Percentiles rank a stretch among this genome's conserved stretches.
Conservation (phyloP, 23 tunicate genomes). For the Styela plicata region DNA sequence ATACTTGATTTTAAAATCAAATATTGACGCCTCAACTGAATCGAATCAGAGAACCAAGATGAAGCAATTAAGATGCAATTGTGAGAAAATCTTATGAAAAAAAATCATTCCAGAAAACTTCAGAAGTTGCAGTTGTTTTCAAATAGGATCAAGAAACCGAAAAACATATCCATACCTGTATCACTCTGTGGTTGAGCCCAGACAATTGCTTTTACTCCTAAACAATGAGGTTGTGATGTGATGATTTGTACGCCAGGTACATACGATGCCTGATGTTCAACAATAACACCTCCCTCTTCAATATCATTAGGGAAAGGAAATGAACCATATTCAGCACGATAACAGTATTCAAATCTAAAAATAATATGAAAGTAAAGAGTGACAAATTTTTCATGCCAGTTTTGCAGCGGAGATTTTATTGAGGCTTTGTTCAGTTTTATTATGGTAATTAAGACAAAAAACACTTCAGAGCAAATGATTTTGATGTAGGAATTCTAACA, state of each 20-base stretch:
- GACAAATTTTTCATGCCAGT: no score
- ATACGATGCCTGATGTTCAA: constrained; percentile 74
- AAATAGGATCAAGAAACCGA: background rate
- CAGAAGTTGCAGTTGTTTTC: background rate
- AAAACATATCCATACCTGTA: constrained; percentile 27
- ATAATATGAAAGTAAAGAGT: background rate
- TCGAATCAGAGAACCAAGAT: background rate
- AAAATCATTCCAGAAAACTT: background rate
- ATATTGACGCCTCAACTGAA: no score
- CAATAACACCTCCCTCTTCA: constrained; percentile 56
- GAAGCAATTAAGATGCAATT: background rate
- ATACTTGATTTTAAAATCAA: no score
- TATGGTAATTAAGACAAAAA: no score
- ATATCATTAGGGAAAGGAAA: constrained; percentile 47
- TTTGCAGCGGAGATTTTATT: no score
- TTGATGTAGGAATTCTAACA: no score
- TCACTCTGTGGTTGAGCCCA: constrained; percentile 81
- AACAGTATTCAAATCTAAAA: constrained; percentile 61
- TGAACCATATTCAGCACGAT: constrained; percentile 57
- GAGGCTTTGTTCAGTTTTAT: no score
- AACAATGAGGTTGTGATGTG: constrained; percentile 35
- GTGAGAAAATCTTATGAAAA: background rate
- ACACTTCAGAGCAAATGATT: no score
- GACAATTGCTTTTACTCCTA: constrained; percentile 41
- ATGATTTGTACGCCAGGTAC: constrained; percentile 85